A percentile compares a stretch with the other conserved stretches of the same genome.
Evolutionary conservation across 92 coral and sea anemone genomes (phyloP).

Genomic region (Micromussa lordhowensis): DNA sequence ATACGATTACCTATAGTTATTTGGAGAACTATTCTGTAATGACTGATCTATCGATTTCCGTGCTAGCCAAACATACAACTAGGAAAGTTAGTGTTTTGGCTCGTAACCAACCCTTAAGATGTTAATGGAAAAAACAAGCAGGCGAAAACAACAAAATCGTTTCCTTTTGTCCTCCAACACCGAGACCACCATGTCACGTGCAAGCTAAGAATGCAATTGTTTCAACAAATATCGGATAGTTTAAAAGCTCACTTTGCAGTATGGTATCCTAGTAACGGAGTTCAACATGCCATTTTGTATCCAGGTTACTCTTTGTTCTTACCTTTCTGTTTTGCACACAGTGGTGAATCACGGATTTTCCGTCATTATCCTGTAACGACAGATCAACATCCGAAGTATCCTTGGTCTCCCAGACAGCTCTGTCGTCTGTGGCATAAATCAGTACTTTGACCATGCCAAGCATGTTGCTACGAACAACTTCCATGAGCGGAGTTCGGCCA

Average conservation of each 20-base stretch:
- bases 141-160: no score
- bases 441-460: slow-evolving; percentile 77
- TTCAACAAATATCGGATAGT: neutral
- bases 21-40: no score
- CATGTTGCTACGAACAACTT: slow-evolving; percentile 64
- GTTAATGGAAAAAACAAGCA: no score
- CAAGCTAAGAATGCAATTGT: neutral
- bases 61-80: neutral
- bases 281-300: neutral
- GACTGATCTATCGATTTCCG: neutral
- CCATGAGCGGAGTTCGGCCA: slow-evolving; percentile 83
- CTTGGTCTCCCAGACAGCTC: slow-evolving; percentile 62
- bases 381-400: slow-evolving; percentile 65
- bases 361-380: slow-evolving; percentile 71
- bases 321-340: slow-evolving; percentile 84
- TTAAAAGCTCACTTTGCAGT: no score
- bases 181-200: no score
- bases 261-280: neutral
- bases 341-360: slow-evolving; percentile 75
- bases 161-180: no score
- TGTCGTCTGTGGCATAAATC: slow-evolving; percentile 76
- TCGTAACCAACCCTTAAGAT: no score
- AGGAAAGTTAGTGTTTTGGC: neutral
- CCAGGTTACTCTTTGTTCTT: neutral
- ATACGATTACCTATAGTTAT: no score